These are phyloP conservation scores for Micrasema minimum DNA, from an alignment of 1,140 invertebrate species.

Conservation along the genomic window DNA sequence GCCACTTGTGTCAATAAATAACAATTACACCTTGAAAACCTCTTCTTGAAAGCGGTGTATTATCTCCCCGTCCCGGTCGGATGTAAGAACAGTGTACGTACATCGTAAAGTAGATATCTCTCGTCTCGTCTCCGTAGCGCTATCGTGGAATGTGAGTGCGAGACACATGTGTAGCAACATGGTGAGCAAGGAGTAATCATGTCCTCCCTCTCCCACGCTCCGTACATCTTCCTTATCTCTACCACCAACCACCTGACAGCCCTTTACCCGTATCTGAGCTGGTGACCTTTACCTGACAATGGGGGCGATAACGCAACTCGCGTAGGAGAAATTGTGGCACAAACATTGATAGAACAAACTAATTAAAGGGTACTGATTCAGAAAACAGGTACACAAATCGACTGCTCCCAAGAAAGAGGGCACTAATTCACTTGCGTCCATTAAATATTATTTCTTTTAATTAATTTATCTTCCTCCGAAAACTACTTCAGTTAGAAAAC, in stretches of 20 bases:
- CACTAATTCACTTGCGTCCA: too few species aligned
- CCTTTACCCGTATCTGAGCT: conserved; percentile 12
- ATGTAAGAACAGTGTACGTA: not conserved
- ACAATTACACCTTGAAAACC: too few species aligned
- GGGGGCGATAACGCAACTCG: not conserved
- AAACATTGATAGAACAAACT: not conserved
- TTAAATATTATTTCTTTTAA: too few species aligned
- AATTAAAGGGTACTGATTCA: too few species aligned
- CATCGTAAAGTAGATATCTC: conserved; percentile 20
- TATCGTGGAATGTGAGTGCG: conserved; percentile 27
- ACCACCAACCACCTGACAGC: conserved; percentile 15
- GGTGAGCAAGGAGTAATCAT: not conserved
- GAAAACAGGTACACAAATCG: too few species aligned
- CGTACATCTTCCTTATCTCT: conserved; percentile 1
- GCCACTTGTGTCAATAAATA: too few species aligned
- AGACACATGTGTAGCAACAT: not conserved
- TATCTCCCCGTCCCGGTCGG: too few species aligned
- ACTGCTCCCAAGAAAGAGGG: too few species aligned
- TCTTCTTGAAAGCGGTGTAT: too few species aligned
- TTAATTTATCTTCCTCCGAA: too few species aligned
- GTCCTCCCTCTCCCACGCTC: conserved; percentile 21
- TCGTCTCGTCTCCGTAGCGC: not conserved
- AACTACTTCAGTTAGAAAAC: too few species aligned
- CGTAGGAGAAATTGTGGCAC: not conserved
- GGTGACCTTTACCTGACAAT: conserved; percentile 31